Evolutionary conservation across 2,888 invertebrate species (phyloP).

Genomic region (Chrysolina americana): DNA sequence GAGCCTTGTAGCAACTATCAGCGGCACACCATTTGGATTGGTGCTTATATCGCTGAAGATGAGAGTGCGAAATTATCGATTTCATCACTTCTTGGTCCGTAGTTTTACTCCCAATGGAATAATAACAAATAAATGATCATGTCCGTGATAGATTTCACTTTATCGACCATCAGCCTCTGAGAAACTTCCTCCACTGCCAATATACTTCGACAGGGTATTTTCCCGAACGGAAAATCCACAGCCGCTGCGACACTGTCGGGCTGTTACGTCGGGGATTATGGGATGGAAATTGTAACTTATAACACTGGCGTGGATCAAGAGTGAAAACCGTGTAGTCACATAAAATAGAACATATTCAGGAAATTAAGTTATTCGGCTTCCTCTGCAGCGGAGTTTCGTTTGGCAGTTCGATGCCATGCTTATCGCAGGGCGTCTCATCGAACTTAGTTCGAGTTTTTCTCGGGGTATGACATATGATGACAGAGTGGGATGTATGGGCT

Average conservation of each 20-base stretch:
- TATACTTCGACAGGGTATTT: neutral
- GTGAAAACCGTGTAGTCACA: constrained; percentile 33
- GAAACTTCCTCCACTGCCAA: too few species aligned
- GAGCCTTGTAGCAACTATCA: too few species aligned
- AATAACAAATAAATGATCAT: too few species aligned
- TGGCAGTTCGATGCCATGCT: constrained; percentile 36
- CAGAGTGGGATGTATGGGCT: neutral
- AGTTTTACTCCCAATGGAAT: too few species aligned
- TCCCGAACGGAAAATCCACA: neutral
- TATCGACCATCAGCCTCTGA: too few species aligned
- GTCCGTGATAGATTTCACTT: too few species aligned
- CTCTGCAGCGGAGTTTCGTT: constrained; percentile 36
- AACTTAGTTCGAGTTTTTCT: constrained; percentile 19
- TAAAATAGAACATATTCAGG: constrained; percentile 42
- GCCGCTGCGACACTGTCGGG: constrained; percentile 7
- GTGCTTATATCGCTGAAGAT: too few species aligned
- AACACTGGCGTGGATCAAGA: constrained; percentile 30
- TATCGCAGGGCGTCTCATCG: constrained; percentile 26
- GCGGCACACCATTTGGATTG: too few species aligned
- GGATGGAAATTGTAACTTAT: constrained; percentile 33
- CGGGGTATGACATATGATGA: constrained; percentile 6
- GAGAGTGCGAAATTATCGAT: too few species aligned
- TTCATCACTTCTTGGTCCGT: too few species aligned
- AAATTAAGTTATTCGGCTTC: constrained; percentile 42
- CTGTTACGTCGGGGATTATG: neutral